Evolutionary conservation across 2,888 invertebrate genomes (phyloP), one percentile per base, ranked within the genome.

Genomic region (Plagodis dolabraria): DNA sequence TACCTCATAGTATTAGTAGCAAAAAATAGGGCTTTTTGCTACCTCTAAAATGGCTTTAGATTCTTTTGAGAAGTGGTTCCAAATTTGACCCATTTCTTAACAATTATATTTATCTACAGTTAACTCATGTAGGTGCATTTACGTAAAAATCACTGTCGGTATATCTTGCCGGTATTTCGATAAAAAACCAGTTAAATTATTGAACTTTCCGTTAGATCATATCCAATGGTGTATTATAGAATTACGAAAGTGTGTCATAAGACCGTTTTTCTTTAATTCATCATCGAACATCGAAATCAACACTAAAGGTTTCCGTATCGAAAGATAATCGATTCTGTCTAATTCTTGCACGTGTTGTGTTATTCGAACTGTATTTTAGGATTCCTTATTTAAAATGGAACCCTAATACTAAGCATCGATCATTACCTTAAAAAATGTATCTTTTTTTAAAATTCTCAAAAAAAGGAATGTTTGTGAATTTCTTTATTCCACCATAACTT

Each of bases 251-350:
- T 59, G 49, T 59, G 54, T 59, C 59, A 59, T 43, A 53, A 47
- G 53, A 50, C 54, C 45, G 59, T 54, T 53, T 48, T 45, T 53
- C 40, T 38, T n/a, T 44, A 43, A 48, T n/a, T n/a, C n/a, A n/a
- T n/a, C n/a, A n/a, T 33, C 42, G 2, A 38, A 38, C 47, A n/a
- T 35, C 42, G 22, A 55, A 60, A 55, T 34, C 47, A 45, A 33
- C 59, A 22, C 9, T 45, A 56, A 56, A 60, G 56, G 60, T 56
- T 56, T 40, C 55, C 60, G 52, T 45, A 45, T 35, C 60, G 40
- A 56, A 60, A 60, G 10, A 48, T 56, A 60, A 60, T 60, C 49
- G 60, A 33, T 52, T 53, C 53, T 48, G 48, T 52, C 60, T 60
- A 60, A 59, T 59, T 60, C 35, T 34, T 47, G 33, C 48, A 56